Conservation (phyloP, 2,113 vertebrate species). For the Petroica traversi region DNA sequence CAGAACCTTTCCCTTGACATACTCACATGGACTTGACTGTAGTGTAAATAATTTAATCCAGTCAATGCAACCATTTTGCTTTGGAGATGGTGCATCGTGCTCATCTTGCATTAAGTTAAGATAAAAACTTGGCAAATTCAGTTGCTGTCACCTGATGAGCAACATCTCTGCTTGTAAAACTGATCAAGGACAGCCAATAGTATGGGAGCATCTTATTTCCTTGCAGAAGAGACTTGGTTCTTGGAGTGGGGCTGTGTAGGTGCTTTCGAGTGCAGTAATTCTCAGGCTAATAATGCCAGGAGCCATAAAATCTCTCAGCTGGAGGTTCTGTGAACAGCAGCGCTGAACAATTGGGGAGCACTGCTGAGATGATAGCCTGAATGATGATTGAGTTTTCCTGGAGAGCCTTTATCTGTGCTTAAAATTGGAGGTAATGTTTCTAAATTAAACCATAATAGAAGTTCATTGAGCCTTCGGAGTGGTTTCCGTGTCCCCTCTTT, state of each 20-base stretch:
- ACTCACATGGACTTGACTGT: conserved; percentile 33
- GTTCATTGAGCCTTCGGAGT: not conserved
- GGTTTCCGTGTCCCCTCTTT: not conserved
- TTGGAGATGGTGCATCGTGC: not conserved
- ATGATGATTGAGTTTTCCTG: conserved; percentile 56
- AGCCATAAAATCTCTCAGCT: conserved; percentile 46
- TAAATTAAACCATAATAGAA: not conserved
- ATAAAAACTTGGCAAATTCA: not conserved
- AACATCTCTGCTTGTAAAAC: not conserved
- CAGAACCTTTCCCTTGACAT: conserved; percentile 55
- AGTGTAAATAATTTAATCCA: conserved; percentile 48
- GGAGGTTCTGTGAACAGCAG: conserved; percentile 16
- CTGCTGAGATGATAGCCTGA: conserved; percentile 58
- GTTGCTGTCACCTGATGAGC: not conserved
- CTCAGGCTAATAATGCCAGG: conserved; percentile 30
- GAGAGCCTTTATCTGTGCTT: conserved; percentile 50
- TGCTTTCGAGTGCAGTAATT: not conserved
- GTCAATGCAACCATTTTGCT: not conserved
- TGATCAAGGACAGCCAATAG: not conserved
- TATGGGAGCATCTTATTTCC: not conserved
- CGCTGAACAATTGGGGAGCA: not conserved
- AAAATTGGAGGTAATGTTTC: conserved; percentile 46
- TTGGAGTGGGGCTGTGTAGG: not conserved
- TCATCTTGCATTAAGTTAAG: not conserved
- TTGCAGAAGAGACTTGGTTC: not conserved